phyloP scores from a whole-genome alignment of 1,140 invertebrate genomes.

The Sinonovacula constricta region DNA sequence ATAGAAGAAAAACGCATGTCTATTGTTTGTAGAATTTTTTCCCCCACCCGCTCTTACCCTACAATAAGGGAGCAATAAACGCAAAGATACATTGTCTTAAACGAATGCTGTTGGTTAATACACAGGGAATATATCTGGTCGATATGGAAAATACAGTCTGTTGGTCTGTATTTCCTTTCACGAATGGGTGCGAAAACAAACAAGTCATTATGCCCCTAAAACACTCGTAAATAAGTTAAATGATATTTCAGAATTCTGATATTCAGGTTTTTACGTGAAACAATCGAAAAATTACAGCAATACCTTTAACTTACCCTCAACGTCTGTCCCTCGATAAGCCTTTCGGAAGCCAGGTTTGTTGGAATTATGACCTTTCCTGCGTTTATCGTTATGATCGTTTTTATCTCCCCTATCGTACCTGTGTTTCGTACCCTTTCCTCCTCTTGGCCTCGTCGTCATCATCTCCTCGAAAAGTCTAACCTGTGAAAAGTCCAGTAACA shows the following conservation, averaged over 20 bases:
- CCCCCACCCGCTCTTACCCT: no score
- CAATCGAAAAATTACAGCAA: not conserved
- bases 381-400: constrained; percentile 9
- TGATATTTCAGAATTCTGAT: not conserved
- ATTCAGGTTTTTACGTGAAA: not conserved
- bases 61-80: no score
- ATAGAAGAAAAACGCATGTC: no score
- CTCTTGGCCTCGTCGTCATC: no score
- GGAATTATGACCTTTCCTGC: not conserved
- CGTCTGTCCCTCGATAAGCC: constrained; percentile 10
- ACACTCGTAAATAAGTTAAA: not conserved
- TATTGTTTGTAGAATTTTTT: no score
- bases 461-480: no score
- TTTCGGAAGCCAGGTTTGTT: constrained; percentile 8
- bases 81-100: no score
- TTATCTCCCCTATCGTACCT: not conserved
- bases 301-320: not conserved
- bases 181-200: not conserved
- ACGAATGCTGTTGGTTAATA: no score
- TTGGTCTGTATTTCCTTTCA: not conserved
- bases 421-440: no score
- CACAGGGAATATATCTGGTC: no score
- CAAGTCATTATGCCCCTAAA: not conserved
- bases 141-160: not conserved
- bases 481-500: no score